Conservation (phyloP, 1,140 invertebrate genomes). For the Parapsyche elsis region DNA sequence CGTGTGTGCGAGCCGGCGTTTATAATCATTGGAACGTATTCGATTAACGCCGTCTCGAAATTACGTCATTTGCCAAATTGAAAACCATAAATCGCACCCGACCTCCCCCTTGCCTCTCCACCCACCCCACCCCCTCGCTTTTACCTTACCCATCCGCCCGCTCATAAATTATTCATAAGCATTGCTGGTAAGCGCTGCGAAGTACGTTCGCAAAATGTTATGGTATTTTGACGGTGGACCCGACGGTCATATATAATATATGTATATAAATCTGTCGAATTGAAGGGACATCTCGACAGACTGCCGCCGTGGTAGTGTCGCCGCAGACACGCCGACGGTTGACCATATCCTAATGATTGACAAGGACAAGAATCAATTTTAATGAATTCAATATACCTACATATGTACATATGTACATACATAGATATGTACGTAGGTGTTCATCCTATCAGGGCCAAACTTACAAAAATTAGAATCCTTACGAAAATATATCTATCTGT, state of each 20-base stretch:
- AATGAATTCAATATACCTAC: not conserved
- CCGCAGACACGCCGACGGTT: too few relatives aligned
- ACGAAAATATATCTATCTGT: too few relatives aligned
- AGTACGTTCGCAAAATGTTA: too few relatives aligned
- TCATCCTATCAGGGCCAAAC: too few relatives aligned
- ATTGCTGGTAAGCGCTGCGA: too few relatives aligned
- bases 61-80: constrained; percentile 30
- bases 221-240: not conserved
- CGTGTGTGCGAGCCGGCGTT: constrained; percentile 1
- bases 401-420: not conserved
- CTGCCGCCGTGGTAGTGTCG: too few relatives aligned
- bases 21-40: constrained; percentile 20
- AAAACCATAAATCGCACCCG: constrained; percentile 23
- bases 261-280: too few relatives aligned
- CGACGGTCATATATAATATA: not conserved
- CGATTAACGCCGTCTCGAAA: constrained; percentile 31
- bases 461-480: too few relatives aligned
- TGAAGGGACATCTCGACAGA: too few relatives aligned
- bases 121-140: not conserved
- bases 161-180: constrained; percentile 30
- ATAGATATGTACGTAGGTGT: too few relatives aligned
- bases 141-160: not conserved
- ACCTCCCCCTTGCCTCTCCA: not conserved
- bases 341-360: too few relatives aligned
- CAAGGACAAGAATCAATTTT: not conserved